phyloP scores from a whole-genome alignment of 2,888 invertebrate genomes.

The Gisinianus flammeolus region DNA sequence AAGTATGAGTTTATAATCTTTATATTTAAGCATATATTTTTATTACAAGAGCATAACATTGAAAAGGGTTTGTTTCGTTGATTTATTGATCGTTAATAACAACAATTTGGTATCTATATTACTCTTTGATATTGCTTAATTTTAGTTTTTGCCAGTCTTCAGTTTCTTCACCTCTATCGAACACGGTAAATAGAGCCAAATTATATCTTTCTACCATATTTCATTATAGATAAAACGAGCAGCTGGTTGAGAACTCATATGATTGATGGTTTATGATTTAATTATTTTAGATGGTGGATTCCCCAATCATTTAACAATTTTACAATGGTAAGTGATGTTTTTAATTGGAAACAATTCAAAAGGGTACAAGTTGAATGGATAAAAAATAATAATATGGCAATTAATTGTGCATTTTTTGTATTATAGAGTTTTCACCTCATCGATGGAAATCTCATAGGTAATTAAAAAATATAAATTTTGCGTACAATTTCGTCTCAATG shows the following conservation, averaged over 20 bases:
- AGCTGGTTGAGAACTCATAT: neutral
- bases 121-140: slow-evolving; percentile 43
- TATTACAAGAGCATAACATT: neutral
- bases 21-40: neutral
- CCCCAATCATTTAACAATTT: slow-evolving; percentile 88
- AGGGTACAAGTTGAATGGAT: neutral
- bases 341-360: neutral
- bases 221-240: neutral
- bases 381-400: no score
- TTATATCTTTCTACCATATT: neutral
- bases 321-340: slow-evolving; percentile 73
- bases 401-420: slow-evolving; percentile 18
- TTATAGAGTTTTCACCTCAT: slow-evolving; percentile 93
- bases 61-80: neutral
- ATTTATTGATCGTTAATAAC: neutral
- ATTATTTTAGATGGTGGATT: slow-evolving; percentile 70
- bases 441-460: slow-evolving; percentile 83
- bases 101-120: neutral
- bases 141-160: slow-evolving; percentile 67
- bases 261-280: neutral
- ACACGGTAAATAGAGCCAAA: slow-evolving; percentile 71
- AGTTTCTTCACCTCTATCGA: slow-evolving; percentile 92
- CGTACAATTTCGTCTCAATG: no score
- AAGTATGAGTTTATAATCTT: neutral
- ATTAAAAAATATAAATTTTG: no score